phyloP scores from a whole-genome alignment of 2,888 invertebrate genomes.

The Baccha elongata region DNA sequence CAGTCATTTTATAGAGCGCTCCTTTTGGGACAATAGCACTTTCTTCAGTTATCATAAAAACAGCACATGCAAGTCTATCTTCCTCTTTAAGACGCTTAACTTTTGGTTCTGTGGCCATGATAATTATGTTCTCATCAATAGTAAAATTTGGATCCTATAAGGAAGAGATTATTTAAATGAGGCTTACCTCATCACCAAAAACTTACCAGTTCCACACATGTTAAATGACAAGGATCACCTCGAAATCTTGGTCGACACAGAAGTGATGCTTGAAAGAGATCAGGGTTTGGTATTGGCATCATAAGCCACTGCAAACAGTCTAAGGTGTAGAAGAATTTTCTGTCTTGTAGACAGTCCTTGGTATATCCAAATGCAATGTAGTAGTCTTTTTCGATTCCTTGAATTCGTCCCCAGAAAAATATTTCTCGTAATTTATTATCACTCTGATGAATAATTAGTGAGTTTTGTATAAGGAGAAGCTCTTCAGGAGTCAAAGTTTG shows the following conservation, averaged over 20 bases:
- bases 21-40: slow-evolving; percentile 91
- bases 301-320: slow-evolving; percentile 88
- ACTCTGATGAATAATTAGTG: slow-evolving; percentile 89
- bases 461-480: slow-evolving; percentile 88
- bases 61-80: slow-evolving; percentile 88
- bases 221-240: slow-evolving; percentile 79
- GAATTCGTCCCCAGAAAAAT: slow-evolving; percentile 94
- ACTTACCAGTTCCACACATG: slow-evolving; percentile 78
- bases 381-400: slow-evolving; percentile 90
- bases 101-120: slow-evolving; percentile 82
- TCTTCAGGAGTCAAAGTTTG: slow-evolving; percentile 89
- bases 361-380: slow-evolving; percentile 91
- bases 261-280: slow-evolving; percentile 80
- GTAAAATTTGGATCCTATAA: slow-evolving; percentile 83
- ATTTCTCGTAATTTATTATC: slow-evolving; percentile 92
- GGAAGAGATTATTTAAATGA: not conserved
- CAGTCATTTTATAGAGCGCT: slow-evolving; percentile 88
- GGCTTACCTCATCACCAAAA: not conserved
- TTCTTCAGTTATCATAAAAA: slow-evolving; percentile 89
- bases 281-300: slow-evolving; percentile 82
- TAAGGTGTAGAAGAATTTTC: slow-evolving; percentile 90
- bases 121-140: slow-evolving; percentile 82
- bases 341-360: slow-evolving; percentile 88
- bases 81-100: slow-evolving; percentile 88
- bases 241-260: slow-evolving; percentile 78